Conservation (phyloP, 2,797 vertebrate genomes). For the Dallia pectoralis region DNA sequence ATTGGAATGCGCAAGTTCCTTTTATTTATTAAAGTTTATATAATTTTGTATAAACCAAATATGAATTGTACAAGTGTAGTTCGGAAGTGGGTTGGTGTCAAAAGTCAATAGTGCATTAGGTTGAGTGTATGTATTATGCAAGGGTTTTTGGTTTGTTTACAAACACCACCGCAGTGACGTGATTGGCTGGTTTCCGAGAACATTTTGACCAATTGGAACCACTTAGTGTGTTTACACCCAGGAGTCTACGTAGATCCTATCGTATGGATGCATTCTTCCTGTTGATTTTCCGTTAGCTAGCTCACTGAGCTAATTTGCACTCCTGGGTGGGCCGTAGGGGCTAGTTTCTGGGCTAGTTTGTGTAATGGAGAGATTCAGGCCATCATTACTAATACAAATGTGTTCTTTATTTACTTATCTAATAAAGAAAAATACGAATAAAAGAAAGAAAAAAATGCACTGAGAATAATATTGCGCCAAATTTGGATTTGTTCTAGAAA, state of each 20-base stretch:
- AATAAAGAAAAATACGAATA: no score
- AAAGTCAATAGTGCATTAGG: not conserved
- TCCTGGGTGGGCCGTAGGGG: slow-evolving; percentile 33
- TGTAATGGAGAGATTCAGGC: no score
- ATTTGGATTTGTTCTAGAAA: not conserved
- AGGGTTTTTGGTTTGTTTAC: not conserved
- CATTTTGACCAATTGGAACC: not conserved
- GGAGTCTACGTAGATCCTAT: slow-evolving; percentile 10
- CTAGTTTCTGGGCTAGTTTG: slow-evolving; percentile 10
- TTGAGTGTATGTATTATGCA: not conserved
- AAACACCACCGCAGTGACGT: not conserved
- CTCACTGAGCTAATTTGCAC: slow-evolving; percentile 49
- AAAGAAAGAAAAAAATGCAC: no score
- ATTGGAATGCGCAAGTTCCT: no score
- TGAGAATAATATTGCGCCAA: no score
- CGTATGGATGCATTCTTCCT: slow-evolving; percentile 32
- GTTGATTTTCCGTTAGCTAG: slow-evolving; percentile 41
- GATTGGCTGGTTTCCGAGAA: not conserved
- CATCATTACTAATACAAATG: no score
- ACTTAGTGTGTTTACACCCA: slow-evolving; percentile 1
- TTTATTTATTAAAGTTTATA: no score
- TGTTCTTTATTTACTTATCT: no score
- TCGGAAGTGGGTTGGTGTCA: not conserved
- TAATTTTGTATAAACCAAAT: not conserved
- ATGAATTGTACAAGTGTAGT: not conserved